Evolutionary conservation across 1,140 invertebrate genomes (phyloP), one percentile per base, ranked within the genome.

Genomic region (Lepidotrigona ventralis): DNA sequence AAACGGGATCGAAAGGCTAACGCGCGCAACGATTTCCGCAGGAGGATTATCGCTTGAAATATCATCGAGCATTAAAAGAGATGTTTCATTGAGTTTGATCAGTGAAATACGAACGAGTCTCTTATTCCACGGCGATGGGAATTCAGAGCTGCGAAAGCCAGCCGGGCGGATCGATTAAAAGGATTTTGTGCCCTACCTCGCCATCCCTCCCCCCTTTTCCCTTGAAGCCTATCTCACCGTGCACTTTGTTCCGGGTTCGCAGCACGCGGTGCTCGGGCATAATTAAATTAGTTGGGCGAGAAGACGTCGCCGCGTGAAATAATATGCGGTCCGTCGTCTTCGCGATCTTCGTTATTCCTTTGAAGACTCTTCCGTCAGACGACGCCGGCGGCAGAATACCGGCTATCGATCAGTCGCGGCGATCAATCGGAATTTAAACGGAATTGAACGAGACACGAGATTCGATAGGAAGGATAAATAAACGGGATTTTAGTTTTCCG

Each of bases 241-340:
- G 39, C 70, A n/a, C 33, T 53, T 81, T 51, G 58, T 72, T 68
- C 53, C n/a, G 11, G 19, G 8, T 19, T 26, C 58, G 39, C 63
- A 58, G 39, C 63, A 58, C 54, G n/a, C 68, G 68, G 60, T 6
- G 58, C 58, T 14, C 54, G 72, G 70, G 39, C 2, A 39, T 88
- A 88, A 88, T 88, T 85, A 78, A 88, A 88, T 88, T 88, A 81
- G 68, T 86, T 80, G 53, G n/a, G 26, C 56, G 86, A 80, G 82
- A 68, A 63, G 69, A 84, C 60, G 70, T 78, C 72, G 54, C 60
- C 54, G 72, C 56, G 58, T 58, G 69, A 85, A 85, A 85, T 81
- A 85, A 82, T 82, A 76, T 33, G 60, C 63, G 74, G 68, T 68
- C 29, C 70, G 83, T 82, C 79, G 83, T 60, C n/a, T 68, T 81